Evolutionary conservation across 1,140 invertebrate species (phyloP).

Genomic region (Choristoneura fumiferana): DNA sequence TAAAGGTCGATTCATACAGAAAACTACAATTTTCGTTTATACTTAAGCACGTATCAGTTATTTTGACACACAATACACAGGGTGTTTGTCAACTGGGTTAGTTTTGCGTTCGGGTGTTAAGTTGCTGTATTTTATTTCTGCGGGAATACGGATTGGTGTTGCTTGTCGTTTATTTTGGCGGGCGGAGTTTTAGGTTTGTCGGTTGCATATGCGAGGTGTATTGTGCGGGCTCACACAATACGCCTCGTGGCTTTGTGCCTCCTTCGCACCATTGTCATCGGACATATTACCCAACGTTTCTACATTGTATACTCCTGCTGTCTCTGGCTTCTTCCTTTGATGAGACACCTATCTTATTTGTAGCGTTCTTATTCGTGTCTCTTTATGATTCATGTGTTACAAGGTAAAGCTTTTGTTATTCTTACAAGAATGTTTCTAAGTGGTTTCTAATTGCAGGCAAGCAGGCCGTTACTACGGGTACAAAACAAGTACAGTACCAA

Average conservation of each 20-base stretch:
- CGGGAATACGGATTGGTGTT: constrained; percentile 37
- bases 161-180: constrained; percentile 27
- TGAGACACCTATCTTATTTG: constrained; percentile 51
- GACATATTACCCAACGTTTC: constrained; percentile 73
- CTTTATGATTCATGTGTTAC: constrained; percentile 23
- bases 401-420: constrained; percentile 14
- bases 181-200: constrained; percentile 34
- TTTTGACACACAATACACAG: constrained; percentile 47
- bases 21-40: constrained; percentile 47
- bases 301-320: constrained; percentile 65
- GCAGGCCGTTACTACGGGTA: no score
- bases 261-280: constrained; percentile 69
- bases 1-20: constrained; percentile 41
- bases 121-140: constrained; percentile 8
- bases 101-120: constrained; percentile 23
- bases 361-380: constrained; percentile 30
- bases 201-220: constrained; percentile 68
- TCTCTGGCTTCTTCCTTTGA: constrained; percentile 65
- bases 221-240: constrained; percentile 71
- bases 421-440: constrained; percentile 11
- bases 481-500: no score
- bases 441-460: background rate
- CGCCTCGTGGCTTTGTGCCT: constrained; percentile 63
- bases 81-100: constrained; percentile 23
- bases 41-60: constrained; percentile 34